phyloP scores from a whole-genome alignment of 1,140 invertebrate species.

The Ephestia elutella region DNA sequence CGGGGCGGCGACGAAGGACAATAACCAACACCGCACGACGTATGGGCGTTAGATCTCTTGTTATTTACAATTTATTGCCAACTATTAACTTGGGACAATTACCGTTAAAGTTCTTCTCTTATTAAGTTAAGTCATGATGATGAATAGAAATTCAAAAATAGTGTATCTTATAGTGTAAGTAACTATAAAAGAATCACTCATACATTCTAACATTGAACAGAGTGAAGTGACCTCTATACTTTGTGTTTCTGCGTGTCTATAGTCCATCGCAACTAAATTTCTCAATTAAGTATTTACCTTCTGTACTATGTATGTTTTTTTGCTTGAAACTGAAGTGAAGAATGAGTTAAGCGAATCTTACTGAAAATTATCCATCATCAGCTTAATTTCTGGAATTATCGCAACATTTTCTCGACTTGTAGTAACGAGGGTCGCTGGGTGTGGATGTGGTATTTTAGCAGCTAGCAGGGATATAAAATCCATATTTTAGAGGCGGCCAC shows the following conservation, averaged over 20 bases:
- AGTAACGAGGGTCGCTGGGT: conserved; percentile 49
- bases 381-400: background rate
- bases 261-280: too few species aligned
- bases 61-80: conserved; percentile 19
- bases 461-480: conserved; percentile 61
- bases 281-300: too few species aligned
- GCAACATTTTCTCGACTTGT: background rate
- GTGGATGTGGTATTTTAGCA: conserved; percentile 61
- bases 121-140: too few species aligned
- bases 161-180: too few species aligned
- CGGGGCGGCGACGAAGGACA: conserved; percentile 38
- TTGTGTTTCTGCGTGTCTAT: too few species aligned
- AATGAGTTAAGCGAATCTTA: too few species aligned
- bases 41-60: conserved; percentile 19
- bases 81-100: background rate
- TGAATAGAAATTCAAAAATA: too few species aligned
- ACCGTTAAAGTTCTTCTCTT: background rate
- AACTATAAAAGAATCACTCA: too few species aligned
- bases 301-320: background rate
- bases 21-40: conserved; percentile 43
- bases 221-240: too few species aligned
- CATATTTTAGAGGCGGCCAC: conserved; percentile 59
- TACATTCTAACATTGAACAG: too few species aligned
- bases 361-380: too few species aligned
- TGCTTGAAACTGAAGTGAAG: too few species aligned